Evolutionary conservation across 2,888 invertebrate species (phyloP).

Genomic region (Omphaloscelis lunosa): DNA sequence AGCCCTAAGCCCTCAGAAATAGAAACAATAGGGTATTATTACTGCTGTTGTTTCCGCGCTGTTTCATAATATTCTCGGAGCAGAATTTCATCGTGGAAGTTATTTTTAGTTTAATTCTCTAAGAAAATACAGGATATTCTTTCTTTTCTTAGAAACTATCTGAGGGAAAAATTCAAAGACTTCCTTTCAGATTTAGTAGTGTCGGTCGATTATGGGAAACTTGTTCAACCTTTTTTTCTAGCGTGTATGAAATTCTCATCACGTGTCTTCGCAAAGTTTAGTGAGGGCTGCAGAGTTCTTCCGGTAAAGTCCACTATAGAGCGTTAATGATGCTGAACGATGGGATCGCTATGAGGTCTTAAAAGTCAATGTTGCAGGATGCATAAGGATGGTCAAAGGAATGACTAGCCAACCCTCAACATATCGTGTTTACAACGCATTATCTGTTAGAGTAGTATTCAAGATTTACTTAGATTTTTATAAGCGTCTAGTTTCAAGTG

Average conservation of each 20-base stretch:
- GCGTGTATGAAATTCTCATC: background rate
- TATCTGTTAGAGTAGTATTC: background rate
- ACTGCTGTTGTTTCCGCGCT: conserved; percentile 24
- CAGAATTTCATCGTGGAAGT: conserved; percentile 11
- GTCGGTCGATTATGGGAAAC: background rate
- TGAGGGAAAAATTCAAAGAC: background rate
- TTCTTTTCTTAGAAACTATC: background rate
- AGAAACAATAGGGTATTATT: conserved; percentile 57
- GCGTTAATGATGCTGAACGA: conserved; percentile 6
- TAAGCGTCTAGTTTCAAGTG: background rate
- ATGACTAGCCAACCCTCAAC: background rate
- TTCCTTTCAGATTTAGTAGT: background rate
- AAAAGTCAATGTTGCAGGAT: background rate
- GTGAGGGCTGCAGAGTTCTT: background rate
- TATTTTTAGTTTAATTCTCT: conserved; percentile 23
- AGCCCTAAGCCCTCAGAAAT: conserved; percentile 35
- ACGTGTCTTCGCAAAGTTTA: conserved; percentile 2
- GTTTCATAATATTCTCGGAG: conserved; percentile 27
- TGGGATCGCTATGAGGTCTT: background rate
- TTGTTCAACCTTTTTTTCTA: conserved; percentile 9
- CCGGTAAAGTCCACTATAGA: background rate
- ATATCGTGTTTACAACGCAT: background rate
- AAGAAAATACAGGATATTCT: background rate
- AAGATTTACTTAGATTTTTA: background rate
- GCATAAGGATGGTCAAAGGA: conserved; percentile 1